These are phyloP conservation scores for Butastur rufipennis DNA, from an alignment of 2,113 vertebrate genomes.

Conservation along the genomic window DNA sequence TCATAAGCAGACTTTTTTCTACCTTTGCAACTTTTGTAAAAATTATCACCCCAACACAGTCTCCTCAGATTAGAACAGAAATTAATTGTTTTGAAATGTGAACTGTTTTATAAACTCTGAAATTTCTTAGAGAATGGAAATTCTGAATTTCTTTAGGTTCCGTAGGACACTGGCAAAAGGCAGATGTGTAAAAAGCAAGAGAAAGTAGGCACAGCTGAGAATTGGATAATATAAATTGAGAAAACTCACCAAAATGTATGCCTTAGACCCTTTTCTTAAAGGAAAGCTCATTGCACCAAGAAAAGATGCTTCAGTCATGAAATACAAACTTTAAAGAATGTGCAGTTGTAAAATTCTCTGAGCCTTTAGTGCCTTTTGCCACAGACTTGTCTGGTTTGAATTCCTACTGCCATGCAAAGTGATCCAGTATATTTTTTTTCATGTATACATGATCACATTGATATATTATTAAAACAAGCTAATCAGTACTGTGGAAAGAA, in stretches of 20 bases:
- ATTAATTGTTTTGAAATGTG: background rate
- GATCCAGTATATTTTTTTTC: constrained; percentile 27
- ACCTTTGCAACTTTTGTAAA: background rate
- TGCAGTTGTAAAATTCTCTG: background rate
- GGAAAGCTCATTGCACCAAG: background rate
- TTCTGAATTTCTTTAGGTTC: background rate
- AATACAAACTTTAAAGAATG: background rate
- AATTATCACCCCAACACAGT: background rate
- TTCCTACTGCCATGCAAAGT: constrained; percentile 25
- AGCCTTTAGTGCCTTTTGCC: background rate
- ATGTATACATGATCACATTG: constrained; percentile 38
- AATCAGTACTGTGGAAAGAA: constrained; percentile 51
- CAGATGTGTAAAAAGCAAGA: background rate
- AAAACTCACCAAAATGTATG: background rate
- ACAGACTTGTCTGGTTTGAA: constrained; percentile 7
- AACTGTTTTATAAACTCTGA: background rate
- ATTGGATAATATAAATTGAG: constrained; percentile 9
- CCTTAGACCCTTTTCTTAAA: background rate
- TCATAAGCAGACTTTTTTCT: background rate
- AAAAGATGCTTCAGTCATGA: background rate
- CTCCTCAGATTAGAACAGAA: background rate
- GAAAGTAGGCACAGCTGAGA: background rate
- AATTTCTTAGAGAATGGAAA: background rate
- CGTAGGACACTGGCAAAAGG: background rate
- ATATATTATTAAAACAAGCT: constrained; percentile 61